Evolutionary conservation across 2,113 vertebrate genomes (phyloP).

Genomic region (Antechinus flavipes): DNA sequence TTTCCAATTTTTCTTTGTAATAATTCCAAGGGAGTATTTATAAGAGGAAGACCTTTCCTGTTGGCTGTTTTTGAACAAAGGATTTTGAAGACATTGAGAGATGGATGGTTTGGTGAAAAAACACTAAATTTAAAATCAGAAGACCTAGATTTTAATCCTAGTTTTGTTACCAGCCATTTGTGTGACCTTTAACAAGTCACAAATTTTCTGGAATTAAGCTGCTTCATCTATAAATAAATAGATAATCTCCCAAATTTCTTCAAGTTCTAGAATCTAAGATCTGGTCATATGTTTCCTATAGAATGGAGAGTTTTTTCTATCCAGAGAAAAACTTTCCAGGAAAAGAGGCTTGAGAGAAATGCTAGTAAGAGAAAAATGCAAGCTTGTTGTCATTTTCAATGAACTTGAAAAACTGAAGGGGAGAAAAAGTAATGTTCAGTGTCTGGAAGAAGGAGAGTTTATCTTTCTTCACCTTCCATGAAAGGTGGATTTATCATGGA

Average conservation of each 20-base stretch:
- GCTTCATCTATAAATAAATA: not conserved
- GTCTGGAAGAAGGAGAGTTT: conserved; percentile 64
- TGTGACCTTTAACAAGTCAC: not conserved
- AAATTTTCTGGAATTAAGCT: not conserved
- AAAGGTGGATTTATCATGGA: conserved; percentile 78
- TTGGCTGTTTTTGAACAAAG: not conserved
- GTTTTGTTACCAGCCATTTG: not conserved
- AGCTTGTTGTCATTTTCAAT: not conserved
- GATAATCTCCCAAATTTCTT: not conserved
- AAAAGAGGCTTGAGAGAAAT: not conserved
- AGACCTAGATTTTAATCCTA: not conserved
- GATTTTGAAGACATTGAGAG: not conserved
- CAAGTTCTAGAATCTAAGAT: not conserved
- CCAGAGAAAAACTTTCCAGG: not conserved
- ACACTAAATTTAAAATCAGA: not conserved
- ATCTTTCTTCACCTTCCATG: conserved; percentile 14
- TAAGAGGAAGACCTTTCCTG: not conserved
- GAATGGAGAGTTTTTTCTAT: accelerated
- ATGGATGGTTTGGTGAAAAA: not conserved
- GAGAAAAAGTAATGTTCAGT: conserved; percentile 54
- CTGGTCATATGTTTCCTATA: not conserved
- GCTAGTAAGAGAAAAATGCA: not conserved
- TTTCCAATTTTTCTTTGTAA: not conserved
- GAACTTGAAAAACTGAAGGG: not conserved
- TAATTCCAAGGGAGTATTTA: not conserved